Conservation (phyloP, 2,113 vertebrate species). For the Columbina picui region DNA sequence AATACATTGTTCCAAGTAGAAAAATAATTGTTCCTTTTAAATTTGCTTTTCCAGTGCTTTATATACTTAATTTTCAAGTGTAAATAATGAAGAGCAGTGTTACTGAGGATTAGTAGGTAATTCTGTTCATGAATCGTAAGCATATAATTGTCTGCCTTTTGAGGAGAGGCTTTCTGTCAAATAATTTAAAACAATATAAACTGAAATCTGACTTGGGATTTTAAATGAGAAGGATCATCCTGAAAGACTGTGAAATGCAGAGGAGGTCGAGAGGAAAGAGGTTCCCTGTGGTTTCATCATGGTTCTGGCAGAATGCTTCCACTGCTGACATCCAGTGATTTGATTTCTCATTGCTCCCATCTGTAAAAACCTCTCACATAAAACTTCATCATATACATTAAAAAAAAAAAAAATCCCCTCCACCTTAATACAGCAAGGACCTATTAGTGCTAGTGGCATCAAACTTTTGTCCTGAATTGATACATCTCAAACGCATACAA, state of each 20-base stretch:
- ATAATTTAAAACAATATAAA: neutral
- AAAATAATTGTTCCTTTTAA: neutral
- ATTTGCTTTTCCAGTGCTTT: neutral
- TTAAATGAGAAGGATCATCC: neutral
- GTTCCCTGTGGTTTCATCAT: neutral
- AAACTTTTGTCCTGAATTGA: neutral
- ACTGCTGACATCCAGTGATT: neutral
- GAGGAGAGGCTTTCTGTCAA: neutral
- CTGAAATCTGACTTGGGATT: neutral
- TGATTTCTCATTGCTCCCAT: neutral
- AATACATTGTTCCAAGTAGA: neutral
- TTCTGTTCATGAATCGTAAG: constrained; percentile 2
- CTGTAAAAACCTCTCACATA: neutral
- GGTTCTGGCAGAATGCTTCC: neutral
- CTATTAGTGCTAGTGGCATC: neutral
- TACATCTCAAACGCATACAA: neutral
- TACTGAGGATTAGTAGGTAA: constrained; percentile 21
- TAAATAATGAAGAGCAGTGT: neutral
- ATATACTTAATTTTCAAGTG: neutral
- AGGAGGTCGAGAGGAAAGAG: neutral
- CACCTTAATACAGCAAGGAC: neutral
- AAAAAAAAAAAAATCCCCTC: too few relatives aligned
- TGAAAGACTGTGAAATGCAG: neutral
- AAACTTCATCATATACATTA: neutral
- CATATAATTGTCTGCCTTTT: neutral